These are phyloP conservation scores for Endomychus coccineus DNA, from an alignment of 2,888 invertebrate species.

Conservation along the genomic window DNA sequence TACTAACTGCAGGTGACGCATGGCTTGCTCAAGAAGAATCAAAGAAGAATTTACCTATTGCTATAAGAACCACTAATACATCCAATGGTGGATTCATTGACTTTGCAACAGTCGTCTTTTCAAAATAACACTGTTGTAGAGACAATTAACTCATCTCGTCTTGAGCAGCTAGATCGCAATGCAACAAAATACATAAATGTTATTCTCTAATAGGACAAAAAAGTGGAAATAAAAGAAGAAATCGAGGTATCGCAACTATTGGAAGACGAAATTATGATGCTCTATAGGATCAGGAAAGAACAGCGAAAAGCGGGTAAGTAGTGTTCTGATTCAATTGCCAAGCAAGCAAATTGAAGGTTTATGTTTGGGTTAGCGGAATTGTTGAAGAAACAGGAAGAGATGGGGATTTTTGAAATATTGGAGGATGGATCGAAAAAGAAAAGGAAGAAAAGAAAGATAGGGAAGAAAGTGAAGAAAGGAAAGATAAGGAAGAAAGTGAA, in stretches of 20 bases:
- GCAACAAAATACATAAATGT: not conserved
- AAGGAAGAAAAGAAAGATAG: constrained; percentile 3
- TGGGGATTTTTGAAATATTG: not conserved
- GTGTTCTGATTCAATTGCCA: not conserved
- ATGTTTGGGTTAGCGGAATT: not conserved
- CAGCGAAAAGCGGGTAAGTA: constrained; percentile 5
- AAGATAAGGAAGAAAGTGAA: constrained; percentile 1
- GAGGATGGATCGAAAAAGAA: not conserved
- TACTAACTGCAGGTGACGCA: too few relatives aligned
- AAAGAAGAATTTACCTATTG: too few relatives aligned
- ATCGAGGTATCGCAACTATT: not conserved
- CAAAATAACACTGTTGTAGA: too few relatives aligned
- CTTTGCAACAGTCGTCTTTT: too few relatives aligned
- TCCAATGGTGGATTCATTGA: too few relatives aligned
- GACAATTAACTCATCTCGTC: too few relatives aligned
- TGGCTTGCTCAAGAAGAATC: too few relatives aligned
- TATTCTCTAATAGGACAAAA: not conserved
- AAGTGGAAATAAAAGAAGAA: not conserved
- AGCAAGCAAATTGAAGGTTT: not conserved
- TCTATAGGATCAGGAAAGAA: constrained; percentile 7
- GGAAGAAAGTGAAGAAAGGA: constrained; percentile 1
- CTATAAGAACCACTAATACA: too few relatives aligned
- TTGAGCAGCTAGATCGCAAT: too few relatives aligned
- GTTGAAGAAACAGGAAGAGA: not conserved
- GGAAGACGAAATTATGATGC: constrained; percentile 9